These are phyloP conservation scores for Malurus cyaneus DNA, from an alignment of 2,113 vertebrate genomes.

Conservation along the genomic window DNA sequence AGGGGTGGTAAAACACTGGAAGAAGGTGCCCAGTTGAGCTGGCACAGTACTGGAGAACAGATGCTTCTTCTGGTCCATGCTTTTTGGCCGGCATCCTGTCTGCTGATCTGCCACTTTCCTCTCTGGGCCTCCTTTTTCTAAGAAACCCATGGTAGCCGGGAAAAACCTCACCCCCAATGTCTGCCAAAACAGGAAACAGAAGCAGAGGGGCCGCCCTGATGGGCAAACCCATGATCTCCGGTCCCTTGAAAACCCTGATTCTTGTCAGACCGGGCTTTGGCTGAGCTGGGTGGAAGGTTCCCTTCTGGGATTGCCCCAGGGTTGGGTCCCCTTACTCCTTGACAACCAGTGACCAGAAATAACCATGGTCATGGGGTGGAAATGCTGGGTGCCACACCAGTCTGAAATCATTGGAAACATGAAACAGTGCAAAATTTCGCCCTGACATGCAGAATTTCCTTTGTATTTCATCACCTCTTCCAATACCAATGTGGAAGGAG, in stretches of 20 bases:
- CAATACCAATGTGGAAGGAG: background rate
- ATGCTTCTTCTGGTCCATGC: background rate
- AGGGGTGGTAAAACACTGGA: background rate
- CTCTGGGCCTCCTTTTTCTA: background rate
- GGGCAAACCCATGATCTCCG: background rate
- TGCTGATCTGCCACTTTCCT: background rate
- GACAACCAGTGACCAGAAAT: background rate
- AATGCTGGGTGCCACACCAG: background rate
- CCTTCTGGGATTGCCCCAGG: background rate
- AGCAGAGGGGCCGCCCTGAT: fast-evolving
- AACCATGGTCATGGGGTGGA: background rate
- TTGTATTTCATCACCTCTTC: background rate
- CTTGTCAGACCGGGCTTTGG: background rate
- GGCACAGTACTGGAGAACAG: background rate
- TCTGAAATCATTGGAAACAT: background rate
- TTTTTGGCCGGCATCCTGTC: background rate
- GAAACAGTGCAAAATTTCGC: background rate
- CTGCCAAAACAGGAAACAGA: constrained; percentile 10
- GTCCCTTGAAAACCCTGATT: background rate
- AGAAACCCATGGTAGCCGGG: background rate
- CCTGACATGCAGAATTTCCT: background rate
- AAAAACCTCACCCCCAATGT: background rate
- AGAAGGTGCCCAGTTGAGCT: background rate
- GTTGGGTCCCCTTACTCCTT: background rate
- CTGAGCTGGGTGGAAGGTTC: background rate